Evolutionary conservation across 2,113 vertebrate genomes (phyloP), one percentile per base, ranked within the genome.

Genomic region (Oryzias woworae): DNA sequence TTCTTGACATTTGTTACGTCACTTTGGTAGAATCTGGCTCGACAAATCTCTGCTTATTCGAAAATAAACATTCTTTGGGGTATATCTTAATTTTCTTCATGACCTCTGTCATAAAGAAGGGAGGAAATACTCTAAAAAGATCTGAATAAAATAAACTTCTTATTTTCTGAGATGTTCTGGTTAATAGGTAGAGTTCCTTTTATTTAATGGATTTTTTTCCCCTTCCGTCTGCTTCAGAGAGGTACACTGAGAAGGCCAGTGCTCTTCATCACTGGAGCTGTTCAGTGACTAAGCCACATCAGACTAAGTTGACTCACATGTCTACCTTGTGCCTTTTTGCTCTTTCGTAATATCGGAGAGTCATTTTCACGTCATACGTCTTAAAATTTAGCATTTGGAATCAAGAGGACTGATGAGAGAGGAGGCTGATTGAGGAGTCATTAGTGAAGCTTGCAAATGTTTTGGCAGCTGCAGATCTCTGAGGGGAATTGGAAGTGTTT

Each of bases 241-340:
- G 2, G 18, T 47, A 51, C 22, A 3, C 69, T 56, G 42, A 66
- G 41, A 62, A 45, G 4, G 23, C 47, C 5, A 24, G 51, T 43
- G 36, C 62, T 55, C 68, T 68, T 67, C n/a, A 69, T 54, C 8
- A n/a, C 31, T 2, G 1, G 17, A 14, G 5, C 26, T 62, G 51
- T 69, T 60, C 20, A 81, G 67, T 68, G 66, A 53, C 42, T 31
- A 42, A 59, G 60, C 44, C 60, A 56, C 76, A 62, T 71, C 73
- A 23, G 51, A 3, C n/a, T 48, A 28, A 28, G 26, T 28, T 10
- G 20, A 18, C 47, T 10, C 47, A 20, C 20, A 2, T 47, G 15
- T 48, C 16, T 48, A 18, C 20, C 20, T 48, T 48, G 16, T 18
- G 18, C n/a, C n/a, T 10, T 36, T 36, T 36, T 5, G 4, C 26